Evolutionary conservation across 1,140 invertebrate genomes (phyloP), one percentile per base, ranked within the genome.

Genomic region (Geopemphigus sp.): DNA sequence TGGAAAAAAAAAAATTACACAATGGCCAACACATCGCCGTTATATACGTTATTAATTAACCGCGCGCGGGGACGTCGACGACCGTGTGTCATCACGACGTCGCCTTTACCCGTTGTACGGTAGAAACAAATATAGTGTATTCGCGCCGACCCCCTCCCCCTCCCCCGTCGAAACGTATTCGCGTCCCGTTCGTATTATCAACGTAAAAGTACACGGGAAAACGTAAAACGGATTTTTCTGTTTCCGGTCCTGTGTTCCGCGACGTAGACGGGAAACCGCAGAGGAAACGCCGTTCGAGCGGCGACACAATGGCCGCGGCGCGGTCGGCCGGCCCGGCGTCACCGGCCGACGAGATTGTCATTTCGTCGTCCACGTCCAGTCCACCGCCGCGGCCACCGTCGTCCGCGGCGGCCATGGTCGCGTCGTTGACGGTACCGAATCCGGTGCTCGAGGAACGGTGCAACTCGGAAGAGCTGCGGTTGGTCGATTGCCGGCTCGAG

Each of bases 401-500:
- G 14, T 45, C 17, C 22, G 24, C 54, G 19, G 66, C 57, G 12
- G 5, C 63, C 45, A 50, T 47, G 19, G 29, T 11, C 8, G 45
- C 57, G 26, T 12, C 47, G 5, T 1, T 11, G 47, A 1, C 32
- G 57, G 80, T 45, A 53, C 4, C 47, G 57, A 80, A 54, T 56
- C 82, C 82, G 81, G 64, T 68, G 29, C 81, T 72, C 80, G 84
- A 82, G 81, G 84, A 70, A 81, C 82, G 83, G 81, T 81, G 88
- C 83, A 91, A 90, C 84, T 88, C 87, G 82, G 85, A 86, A 54
- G 87, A 89, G 76, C 84, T 90, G 26, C 78, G 84, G 32, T 82
- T 84, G 54, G 86, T 88, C 57, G 85, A 87, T 47, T 89, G 88
- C 82, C 87, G 88, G 81, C 84, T 92, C 70, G 91, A 92, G 83